Base-by-base conservation (phyloP, 2,888 invertebrate genomes). In the Bruchidius siliquastri region DNA sequence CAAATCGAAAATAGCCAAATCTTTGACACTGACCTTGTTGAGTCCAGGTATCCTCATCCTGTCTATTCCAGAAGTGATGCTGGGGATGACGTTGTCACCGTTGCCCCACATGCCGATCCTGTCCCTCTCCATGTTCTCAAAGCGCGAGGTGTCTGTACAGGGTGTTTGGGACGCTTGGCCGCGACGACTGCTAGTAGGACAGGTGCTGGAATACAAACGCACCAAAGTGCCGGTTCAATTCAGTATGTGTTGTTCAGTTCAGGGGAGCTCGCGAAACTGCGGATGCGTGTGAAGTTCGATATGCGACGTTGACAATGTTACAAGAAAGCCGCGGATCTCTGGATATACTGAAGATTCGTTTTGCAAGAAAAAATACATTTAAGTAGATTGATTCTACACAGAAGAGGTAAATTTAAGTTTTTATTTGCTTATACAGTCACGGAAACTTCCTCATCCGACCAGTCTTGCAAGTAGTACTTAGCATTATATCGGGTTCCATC, bases 31-130 rank as follows among this genome's bases (percentile, higher is more conserved):
- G 77, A 83, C 83, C 82, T 83, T 83, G 75, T 83, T 83, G 66
- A 83, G 74, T 68, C 79, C 79, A 49, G 83, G 79, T 72, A 80
- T 75, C 21, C 74, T 77, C 21, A 83, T 72, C 21, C 82, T 78
- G 69, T 83, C 81, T 74, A 83, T 71, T 0, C 83, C 83, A 72
- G 80, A 80, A 21, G 77, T 76, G 21, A 18, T 70, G 74, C 82
- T 80, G 21, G 81, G 81, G 6, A 79, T 74, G 20, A 79, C 79
- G 72, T 79, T 80, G 75, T 83, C 83, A 71, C 82, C 81, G 72
- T 78, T 79, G 18, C 80, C 81, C 82, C 82, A 81, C 77, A 81
- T 78, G 30, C 83, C 83, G 2, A 83, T 72, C 69, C 82, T 81
- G 72, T 83, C 83, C 69, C 82, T 80, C 74, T 81, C 80, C 77